A percentile compares a stretch with the other conserved stretches of the same genome.
phyloP scores from a whole-genome alignment of 2,113 vertebrate species.

The Marmota flaviventris region DNA sequence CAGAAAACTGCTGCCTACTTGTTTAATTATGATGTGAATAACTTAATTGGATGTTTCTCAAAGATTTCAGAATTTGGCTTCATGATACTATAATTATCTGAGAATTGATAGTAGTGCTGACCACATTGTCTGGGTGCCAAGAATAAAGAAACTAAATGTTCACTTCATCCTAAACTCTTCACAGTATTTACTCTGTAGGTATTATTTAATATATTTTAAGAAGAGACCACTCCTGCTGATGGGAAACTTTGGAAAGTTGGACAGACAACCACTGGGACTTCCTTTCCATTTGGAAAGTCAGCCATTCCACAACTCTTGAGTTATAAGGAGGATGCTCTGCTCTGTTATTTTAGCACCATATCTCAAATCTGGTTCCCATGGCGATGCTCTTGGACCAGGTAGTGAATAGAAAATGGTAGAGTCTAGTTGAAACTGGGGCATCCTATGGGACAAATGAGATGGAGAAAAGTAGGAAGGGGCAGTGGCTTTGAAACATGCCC shows the following conservation, averaged over 20 bases:
- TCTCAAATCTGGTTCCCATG: neutral
- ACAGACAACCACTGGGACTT: neutral
- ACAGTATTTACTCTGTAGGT: neutral
- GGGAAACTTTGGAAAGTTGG: neutral
- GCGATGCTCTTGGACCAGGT: neutral
- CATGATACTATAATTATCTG: constrained; percentile 47
- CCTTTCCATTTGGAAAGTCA: neutral
- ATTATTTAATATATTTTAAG: constrained; percentile 8
- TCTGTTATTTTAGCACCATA: neutral
- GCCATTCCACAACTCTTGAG: neutral
- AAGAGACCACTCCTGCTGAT: neutral
- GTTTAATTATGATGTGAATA: constrained; percentile 47
- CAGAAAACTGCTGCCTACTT: neutral
- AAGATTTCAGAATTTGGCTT: constrained; percentile 45
- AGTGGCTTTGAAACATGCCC: neutral
- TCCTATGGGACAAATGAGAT: neutral
- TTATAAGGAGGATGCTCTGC: neutral
- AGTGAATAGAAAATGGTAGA: neutral
- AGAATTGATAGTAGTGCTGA: neutral
- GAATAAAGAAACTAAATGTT: constrained; percentile 28
- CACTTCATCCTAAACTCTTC: neutral
- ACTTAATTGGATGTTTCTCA: constrained; percentile 62
- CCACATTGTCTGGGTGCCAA: neutral
- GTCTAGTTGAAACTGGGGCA: neutral
- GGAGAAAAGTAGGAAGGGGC: neutral